phyloP scores from a whole-genome alignment of 2,888 invertebrate genomes.

The Mongoloraphidia duomilia region DNA sequence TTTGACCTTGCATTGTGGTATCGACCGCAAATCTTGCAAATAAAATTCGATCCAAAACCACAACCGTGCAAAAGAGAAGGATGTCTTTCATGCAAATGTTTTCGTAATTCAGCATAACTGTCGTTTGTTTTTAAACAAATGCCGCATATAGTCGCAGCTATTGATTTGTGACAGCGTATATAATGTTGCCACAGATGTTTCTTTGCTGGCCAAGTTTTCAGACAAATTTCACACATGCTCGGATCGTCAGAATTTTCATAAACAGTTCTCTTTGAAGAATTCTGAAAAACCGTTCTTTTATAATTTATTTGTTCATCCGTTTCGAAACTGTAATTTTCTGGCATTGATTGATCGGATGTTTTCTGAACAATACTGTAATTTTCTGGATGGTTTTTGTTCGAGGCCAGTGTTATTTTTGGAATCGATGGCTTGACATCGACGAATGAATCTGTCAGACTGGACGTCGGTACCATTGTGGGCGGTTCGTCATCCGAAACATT shows the following conservation, averaged over 20 bases:
- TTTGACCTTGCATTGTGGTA: constrained; percentile 44
- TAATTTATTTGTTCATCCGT: too few relatives aligned
- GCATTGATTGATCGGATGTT: not conserved
- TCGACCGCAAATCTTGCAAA: constrained; percentile 36
- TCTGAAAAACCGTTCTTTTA: constrained; percentile 12
- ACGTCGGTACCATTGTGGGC: not conserved
- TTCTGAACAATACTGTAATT: not conserved
- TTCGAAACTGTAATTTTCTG: not conserved
- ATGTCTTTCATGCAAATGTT: constrained; percentile 34
- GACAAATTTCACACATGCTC: constrained; percentile 38
- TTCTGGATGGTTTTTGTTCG: constrained; percentile 3
- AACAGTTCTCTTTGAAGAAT: constrained; percentile 32
- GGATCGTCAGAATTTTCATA: constrained; percentile 35
- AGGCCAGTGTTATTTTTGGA: constrained; percentile 3
- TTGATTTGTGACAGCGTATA: constrained; percentile 38
- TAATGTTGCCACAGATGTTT: constrained; percentile 46
- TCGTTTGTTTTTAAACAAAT: constrained; percentile 40
- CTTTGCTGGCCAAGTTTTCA: constrained; percentile 43
- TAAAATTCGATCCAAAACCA: constrained; percentile 40
- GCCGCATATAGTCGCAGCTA: constrained; percentile 42
- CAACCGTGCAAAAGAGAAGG: constrained; percentile 32
- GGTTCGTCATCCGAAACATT: constrained; percentile 2
- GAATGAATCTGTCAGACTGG: too few relatives aligned
- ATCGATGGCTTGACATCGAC: not conserved
- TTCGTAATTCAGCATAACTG: constrained; percentile 32